Evolutionary conservation across 2,113 vertebrate species (phyloP).

Genomic region (Salvelinus sp.): DNA sequence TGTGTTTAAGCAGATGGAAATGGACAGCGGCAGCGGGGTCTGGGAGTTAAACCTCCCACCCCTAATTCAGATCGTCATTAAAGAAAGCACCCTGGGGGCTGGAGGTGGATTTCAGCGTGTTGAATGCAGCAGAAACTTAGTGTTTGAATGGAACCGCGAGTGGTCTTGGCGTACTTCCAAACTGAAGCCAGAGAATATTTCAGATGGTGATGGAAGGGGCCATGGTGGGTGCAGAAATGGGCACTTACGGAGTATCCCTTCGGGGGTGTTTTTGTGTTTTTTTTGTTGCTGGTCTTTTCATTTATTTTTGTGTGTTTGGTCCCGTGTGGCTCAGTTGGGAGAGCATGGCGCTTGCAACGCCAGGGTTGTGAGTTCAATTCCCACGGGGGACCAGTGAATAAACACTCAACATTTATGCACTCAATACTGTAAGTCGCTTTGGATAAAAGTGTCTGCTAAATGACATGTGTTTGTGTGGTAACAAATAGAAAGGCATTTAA

Average conservation of each 20-base stretch:
- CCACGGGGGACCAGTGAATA: too few relatives aligned
- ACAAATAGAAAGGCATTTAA: not conserved
- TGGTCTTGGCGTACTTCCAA: not conserved
- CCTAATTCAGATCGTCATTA: not conserved
- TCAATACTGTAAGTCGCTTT: too few relatives aligned
- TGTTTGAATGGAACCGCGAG: not conserved
- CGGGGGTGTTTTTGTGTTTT: not conserved
- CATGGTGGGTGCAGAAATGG: not conserved
- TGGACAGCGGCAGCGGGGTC: not conserved
- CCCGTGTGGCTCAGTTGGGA: not conserved
- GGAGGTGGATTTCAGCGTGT: not conserved
- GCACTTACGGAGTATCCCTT: not conserved
- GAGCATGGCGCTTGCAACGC: not conserved
- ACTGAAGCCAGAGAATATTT: not conserved
- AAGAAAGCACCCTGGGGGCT: too few relatives aligned
- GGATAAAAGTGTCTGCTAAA: too few relatives aligned
- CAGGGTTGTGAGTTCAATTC: too few relatives aligned
- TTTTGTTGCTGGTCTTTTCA: not conserved
- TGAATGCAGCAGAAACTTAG: not conserved
- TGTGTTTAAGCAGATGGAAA: not conserved
- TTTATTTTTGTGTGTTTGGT: not conserved
- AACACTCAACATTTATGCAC: too few relatives aligned
- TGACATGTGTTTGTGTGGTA: too few relatives aligned
- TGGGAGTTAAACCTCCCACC: not conserved
- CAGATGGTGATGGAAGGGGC: not conserved